These are phyloP conservation scores for Tetranychus urticae DNA, from an alignment of 1,140 invertebrate species.

Conservation along the genomic window DNA sequence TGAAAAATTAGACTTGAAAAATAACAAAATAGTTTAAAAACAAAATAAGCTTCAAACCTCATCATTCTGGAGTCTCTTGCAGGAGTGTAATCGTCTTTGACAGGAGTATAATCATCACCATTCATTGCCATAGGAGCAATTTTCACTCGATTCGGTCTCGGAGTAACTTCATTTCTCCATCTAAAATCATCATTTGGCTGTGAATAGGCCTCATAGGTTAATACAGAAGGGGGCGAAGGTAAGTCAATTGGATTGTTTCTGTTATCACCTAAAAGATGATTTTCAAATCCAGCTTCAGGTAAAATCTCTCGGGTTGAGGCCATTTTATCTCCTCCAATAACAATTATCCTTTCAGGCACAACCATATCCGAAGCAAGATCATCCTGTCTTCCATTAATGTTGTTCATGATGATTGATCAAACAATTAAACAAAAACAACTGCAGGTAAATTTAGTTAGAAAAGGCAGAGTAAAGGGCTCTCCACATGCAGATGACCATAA, in stretches of 20 bases:
- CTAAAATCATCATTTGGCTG: slow-evolving; percentile 17
- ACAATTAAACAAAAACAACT: no score
- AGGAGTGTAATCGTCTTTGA: background rate
- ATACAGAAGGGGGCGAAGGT: background rate
- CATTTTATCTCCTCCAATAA: slow-evolving; percentile 30
- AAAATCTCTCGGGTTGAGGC: slow-evolving; percentile 44
- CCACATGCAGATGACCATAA: no score
- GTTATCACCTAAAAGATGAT: background rate
- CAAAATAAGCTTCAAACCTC: background rate
- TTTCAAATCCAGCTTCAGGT: slow-evolving; percentile 51
- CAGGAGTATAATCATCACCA: background rate
- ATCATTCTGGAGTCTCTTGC: background rate
- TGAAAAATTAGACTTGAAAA: background rate
- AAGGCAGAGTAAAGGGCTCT: no score
- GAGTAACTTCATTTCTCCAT: slow-evolving; percentile 19
- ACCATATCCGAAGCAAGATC: slow-evolving; percentile 36
- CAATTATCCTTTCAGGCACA: slow-evolving; percentile 68
- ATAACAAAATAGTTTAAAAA: background rate
- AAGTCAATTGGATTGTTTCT: background rate
- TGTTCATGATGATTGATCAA: background rate
- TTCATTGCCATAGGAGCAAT: background rate
- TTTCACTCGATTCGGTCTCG: background rate
- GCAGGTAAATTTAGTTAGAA: no score
- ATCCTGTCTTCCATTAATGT: background rate
- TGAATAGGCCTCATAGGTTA: background rate